These are phyloP conservation scores for Perdita meconis DNA, from an alignment of 2,888 invertebrate species.

Conservation along the genomic window DNA sequence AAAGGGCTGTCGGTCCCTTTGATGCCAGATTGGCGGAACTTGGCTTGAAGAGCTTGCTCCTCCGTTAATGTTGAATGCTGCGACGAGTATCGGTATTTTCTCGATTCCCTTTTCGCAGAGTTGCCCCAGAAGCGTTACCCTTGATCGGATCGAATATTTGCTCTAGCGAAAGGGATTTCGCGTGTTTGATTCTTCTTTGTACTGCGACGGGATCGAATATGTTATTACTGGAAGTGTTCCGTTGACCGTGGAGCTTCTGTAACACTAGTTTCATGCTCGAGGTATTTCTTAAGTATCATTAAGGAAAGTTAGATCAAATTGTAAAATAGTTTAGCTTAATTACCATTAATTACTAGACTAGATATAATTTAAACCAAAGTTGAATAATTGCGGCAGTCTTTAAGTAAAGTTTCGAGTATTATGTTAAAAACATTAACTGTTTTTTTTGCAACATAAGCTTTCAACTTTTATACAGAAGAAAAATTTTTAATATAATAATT, in stretches of 20 bases:
- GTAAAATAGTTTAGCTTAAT: no score
- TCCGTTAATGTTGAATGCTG: constrained; percentile 28
- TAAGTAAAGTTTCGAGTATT: no score
- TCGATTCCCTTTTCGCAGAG: background rate
- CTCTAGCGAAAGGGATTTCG: background rate
- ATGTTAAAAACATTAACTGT: no score
- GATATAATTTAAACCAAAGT: no score
- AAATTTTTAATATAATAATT: no score
- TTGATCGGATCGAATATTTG: constrained; percentile 1
- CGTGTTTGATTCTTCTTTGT: background rate
- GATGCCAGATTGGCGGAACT: constrained; percentile 47
- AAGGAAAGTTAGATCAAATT: no score
- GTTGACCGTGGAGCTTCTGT: background rate
- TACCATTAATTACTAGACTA: no score
- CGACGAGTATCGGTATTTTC: constrained; percentile 12
- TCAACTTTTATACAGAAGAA: no score
- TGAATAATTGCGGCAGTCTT: no score
- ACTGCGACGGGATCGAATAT: background rate
- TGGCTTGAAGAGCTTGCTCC: constrained; percentile 41
- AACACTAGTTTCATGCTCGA: background rate
- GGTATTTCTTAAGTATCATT: background rate
- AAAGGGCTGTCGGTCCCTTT: constrained; percentile 46
- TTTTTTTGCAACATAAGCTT: no score
- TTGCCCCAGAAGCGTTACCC: no score
- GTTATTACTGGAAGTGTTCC: background rate